Evolutionary conservation across 1,140 invertebrate genomes (phyloP).

Genomic region (Drosophila kepulauana): DNA sequence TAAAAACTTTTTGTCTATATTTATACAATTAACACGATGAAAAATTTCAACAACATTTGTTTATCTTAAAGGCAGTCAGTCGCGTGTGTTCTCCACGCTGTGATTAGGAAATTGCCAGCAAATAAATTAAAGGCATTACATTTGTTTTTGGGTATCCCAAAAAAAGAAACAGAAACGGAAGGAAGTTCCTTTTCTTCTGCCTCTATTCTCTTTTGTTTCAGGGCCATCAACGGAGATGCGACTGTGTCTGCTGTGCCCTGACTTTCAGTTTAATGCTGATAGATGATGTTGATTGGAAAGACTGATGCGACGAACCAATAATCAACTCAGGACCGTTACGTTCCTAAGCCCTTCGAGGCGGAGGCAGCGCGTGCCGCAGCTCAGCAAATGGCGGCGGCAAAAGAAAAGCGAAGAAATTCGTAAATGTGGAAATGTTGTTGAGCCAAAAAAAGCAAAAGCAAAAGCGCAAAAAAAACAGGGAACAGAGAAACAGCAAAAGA

Average conservation of each 20-base stretch:
- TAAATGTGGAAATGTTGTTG: slow-evolving; percentile 52
- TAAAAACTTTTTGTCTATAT: slow-evolving; percentile 79
- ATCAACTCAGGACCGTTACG: slow-evolving; percentile 67
- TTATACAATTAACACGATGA: slow-evolving; percentile 77
- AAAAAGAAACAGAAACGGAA: slow-evolving; percentile 16
- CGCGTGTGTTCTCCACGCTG: slow-evolving; percentile 50
- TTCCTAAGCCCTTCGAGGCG: slow-evolving; percentile 67
- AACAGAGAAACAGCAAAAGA: not conserved
- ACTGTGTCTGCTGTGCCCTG: slow-evolving; percentile 16
- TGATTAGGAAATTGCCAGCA: slow-evolving; percentile 77
- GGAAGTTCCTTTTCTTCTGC: slow-evolving; percentile 43
- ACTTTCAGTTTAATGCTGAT: slow-evolving; percentile 77
- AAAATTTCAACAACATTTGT: slow-evolving; percentile 60
- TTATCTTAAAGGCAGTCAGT: slow-evolving; percentile 71
- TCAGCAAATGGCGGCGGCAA: slow-evolving; percentile 43
- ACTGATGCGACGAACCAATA: slow-evolving; percentile 79
- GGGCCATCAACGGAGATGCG: slow-evolving; percentile 11
- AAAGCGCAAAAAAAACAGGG: slow-evolving; percentile 26
- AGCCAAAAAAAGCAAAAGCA: slow-evolving; percentile 30
- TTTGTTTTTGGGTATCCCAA: slow-evolving; percentile 12
- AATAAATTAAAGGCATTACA: slow-evolving; percentile 71
- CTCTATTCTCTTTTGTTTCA: slow-evolving; percentile 32
- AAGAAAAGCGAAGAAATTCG: slow-evolving; percentile 45
- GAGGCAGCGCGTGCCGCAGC: slow-evolving; percentile 52
- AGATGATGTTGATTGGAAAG: slow-evolving; percentile 80